Base-by-base conservation (phyloP, 2,888 invertebrate species). In the Platerodrilus igneus region DNA sequence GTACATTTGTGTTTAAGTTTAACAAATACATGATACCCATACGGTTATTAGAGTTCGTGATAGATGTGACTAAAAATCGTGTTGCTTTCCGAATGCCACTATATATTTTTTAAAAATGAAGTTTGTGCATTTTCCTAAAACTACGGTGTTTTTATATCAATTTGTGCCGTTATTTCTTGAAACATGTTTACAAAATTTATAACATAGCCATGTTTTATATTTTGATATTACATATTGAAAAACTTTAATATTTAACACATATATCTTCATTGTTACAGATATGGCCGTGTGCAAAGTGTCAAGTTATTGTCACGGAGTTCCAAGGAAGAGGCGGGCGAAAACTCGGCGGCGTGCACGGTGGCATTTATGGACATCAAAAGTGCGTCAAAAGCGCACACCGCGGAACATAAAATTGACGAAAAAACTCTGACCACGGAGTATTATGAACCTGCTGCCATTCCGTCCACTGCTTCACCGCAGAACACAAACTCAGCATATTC, bases 221-320 rank as follows among this genome's bases (percentile, higher is more conserved):
- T n/a, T n/a, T n/a, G n/a, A n/a, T n/a, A n/a, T n/a, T n/a, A n/a
- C n/a, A n/a, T n/a, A n/a, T n/a, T n/a, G n/a, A n/a, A n/a, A n/a
- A n/a, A n/a, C n/a, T n/a, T n/a, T n/a, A n/a, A n/a, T 25, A 13
- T 25, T 25, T 25, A 13, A 1, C 6, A 11, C 11, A 2, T 13
- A n/a, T 9, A 10, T 23, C 28, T 20, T 29, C 20, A 11, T 47
- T 44, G 62, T 77, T 77, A 39, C 78, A 92, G 92, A 78, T 92
- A 91, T 90, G 92, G 92, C 77, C 90, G 90, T 77, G 92, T 93
- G 76, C 93, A 93, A 78, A 92, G 88, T 81, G 90, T 91, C 78
- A 91, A 90, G 76, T 77, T 92, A 74, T 79, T 91, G 79, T 80
- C 85, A 60, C 73, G 73, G 68, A 68, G 70, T 69, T 53, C 58